phyloP scores from a whole-genome alignment of 2,797 vertebrate species.

The Scyliorhinus canicula region DNA sequence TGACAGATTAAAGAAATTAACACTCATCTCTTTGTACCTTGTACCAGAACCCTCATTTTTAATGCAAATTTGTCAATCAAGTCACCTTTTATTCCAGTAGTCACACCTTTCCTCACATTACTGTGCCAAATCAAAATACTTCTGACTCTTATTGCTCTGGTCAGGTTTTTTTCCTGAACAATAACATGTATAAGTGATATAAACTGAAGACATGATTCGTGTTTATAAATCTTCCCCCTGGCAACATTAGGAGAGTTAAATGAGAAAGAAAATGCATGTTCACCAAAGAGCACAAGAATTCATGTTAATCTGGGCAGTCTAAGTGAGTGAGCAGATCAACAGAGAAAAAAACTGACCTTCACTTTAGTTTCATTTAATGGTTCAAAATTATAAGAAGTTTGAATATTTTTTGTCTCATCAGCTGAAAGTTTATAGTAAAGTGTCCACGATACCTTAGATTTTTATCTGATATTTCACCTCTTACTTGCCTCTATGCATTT shows the following conservation, averaged over 20 bases:
- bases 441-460: neutral
- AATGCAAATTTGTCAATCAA: neutral
- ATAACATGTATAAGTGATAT: too few species aligned
- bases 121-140: too few species aligned
- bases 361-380: neutral
- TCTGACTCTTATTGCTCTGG: too few species aligned
- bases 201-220: too few species aligned
- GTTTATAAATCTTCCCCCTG: too few species aligned
- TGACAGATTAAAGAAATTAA: neutral
- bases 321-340: neutral
- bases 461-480: neutral
- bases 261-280: too few species aligned
- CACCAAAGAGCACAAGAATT: too few species aligned
- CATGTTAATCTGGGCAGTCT: too few species aligned
- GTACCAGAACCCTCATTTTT: neutral
- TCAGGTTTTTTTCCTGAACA: too few species aligned
- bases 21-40: neutral
- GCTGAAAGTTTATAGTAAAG: neutral
- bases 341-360: neutral
- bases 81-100: neutral
- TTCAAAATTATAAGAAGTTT: neutral
- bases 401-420: neutral
- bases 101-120: neutral
- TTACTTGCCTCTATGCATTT: constrained; percentile 70
- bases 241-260: too few species aligned